phyloP scores from a whole-genome alignment of 2,113 vertebrate species.

The Cebus imitator region DNA sequence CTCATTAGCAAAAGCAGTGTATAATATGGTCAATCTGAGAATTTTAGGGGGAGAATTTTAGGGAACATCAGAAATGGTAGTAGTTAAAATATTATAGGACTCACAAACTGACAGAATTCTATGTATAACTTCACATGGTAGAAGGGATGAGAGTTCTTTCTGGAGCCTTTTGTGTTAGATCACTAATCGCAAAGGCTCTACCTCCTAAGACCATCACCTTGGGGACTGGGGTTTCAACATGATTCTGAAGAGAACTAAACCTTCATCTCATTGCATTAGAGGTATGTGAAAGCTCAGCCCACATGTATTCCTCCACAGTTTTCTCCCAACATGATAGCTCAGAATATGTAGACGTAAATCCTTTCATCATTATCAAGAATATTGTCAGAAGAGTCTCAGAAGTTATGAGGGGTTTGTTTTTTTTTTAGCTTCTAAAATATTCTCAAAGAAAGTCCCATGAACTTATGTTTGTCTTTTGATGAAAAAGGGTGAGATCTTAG shows the following conservation, averaged over 20 bases:
- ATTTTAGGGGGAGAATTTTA: background rate
- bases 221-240: background rate
- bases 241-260: background rate
- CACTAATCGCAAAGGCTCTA: background rate
- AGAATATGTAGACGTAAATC: background rate
- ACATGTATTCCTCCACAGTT: background rate
- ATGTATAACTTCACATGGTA: background rate
- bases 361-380: background rate
- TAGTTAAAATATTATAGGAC: background rate
- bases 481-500: background rate
- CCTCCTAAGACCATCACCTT: background rate
- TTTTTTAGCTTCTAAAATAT: background rate
- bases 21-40: background rate
- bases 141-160: background rate
- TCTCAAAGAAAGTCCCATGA: conserved; percentile 2
- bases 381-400: background rate
- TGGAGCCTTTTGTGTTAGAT: background rate
- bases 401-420: background rate
- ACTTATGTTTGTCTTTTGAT: background rate
- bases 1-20: background rate
- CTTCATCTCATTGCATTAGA: background rate
- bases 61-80: background rate
- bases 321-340: background rate
- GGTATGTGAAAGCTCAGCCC: background rate
- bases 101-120: background rate